These are phyloP conservation scores for Himalopsyche japonica DNA, from an alignment of 2,888 invertebrate genomes.

Conservation along the genomic window DNA sequence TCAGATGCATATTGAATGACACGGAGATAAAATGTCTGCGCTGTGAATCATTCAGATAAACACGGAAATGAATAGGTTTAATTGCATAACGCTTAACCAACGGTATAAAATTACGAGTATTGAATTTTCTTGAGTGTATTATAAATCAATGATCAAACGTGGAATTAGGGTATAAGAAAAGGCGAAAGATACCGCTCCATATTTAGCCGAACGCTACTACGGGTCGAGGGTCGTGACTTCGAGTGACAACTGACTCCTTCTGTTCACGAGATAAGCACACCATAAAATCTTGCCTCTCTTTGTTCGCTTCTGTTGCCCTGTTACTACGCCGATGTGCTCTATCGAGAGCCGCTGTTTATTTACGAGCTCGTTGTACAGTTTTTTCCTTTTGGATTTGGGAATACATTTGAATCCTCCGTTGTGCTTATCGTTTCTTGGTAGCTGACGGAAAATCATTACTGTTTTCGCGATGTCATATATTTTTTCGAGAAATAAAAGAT, in stretches of 20 bases:
- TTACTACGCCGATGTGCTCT: constrained; percentile 18
- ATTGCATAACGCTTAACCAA: too few relatives aligned
- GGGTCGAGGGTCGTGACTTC: constrained; percentile 40
- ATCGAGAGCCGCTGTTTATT: constrained; percentile 26
- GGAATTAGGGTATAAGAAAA: neutral
- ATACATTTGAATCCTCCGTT: constrained; percentile 19
- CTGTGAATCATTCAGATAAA: neutral
- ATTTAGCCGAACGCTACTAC: constrained; percentile 21
- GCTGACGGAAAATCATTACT: constrained; percentile 7
- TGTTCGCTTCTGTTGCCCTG: constrained; percentile 24
- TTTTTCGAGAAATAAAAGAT: neutral
- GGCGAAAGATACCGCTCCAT: constrained; percentile 24
- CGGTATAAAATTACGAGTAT: too few relatives aligned
- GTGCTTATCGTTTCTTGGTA: constrained; percentile 8
- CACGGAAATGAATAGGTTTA: too few relatives aligned
- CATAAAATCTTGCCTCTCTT: constrained; percentile 29
- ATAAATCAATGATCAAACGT: neutral
- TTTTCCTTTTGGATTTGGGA: neutral
- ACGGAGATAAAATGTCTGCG: neutral
- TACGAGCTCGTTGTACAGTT: constrained; percentile 15
- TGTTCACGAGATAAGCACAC: constrained; percentile 36
- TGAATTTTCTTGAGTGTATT: neutral
- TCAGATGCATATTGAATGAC: neutral
- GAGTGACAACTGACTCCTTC: constrained; percentile 37
- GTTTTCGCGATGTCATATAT: neutral